phyloP scores from a whole-genome alignment of 1,140 invertebrate species.

The Drosophila rhopaloa region DNA sequence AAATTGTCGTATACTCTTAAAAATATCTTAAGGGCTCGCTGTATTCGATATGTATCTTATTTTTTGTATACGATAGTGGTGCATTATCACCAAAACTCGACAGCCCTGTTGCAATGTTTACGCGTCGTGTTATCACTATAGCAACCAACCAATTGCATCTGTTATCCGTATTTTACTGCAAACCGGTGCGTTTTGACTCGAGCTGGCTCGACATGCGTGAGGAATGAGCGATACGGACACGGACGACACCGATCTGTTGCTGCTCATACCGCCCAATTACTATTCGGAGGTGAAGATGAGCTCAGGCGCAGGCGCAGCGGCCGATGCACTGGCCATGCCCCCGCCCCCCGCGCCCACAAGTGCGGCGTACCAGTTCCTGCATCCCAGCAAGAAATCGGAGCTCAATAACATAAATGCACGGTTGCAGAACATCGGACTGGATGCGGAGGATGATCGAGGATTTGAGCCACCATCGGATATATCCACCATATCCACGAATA shows the following conservation, averaged over 20 bases:
- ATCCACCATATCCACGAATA: conserved; percentile 75
- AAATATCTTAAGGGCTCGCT: no score
- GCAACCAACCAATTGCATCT: conserved; percentile 37
- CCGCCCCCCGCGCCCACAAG: conserved; percentile 49
- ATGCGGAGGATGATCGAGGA: conserved; percentile 29
- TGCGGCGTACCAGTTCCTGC: conserved; percentile 70
- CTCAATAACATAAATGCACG: conserved; percentile 74
- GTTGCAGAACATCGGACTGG: conserved; percentile 61
- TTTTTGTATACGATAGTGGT: no score
- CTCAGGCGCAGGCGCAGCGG: conserved; percentile 28
- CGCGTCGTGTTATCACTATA: conserved; percentile 30
- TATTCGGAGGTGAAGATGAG: conserved; percentile 80
- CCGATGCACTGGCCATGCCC: conserved; percentile 64
- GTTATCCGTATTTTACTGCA: background rate
- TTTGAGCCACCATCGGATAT: conserved; percentile 66
- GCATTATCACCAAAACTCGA: background rate
- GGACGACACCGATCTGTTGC: conserved; percentile 92
- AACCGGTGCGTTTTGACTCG: background rate
- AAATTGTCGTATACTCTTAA: no score
- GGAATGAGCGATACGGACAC: conserved; percentile 91
- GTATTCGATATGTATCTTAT: background rate
- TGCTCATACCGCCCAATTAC: conserved; percentile 91
- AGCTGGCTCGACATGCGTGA: conserved; percentile 42
- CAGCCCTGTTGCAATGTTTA: conserved; percentile 28
- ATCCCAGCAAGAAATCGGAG: conserved; percentile 70